Evolutionary conservation across 2,113 vertebrate genomes (phyloP).

Genomic region (Columbina picui): DNA sequence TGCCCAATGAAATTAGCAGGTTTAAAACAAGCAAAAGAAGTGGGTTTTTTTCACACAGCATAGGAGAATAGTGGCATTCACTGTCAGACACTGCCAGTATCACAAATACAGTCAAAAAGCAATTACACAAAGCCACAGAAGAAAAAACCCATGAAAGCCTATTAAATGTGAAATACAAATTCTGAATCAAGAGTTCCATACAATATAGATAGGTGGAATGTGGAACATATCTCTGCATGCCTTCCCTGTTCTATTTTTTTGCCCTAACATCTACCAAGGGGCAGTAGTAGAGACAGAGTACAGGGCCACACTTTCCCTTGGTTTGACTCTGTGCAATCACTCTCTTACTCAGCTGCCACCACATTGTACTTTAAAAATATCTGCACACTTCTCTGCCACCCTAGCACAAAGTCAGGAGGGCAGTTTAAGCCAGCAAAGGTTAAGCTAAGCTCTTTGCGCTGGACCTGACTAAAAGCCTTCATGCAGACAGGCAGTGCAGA

Average conservation of each 20-base stretch:
- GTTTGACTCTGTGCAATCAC: neutral
- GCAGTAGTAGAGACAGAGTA: neutral
- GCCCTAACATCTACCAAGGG: neutral
- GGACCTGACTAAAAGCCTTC: neutral
- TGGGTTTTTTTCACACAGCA: rapidly evolving
- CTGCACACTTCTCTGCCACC: neutral
- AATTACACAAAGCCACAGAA: neutral
- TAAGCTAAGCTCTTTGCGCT: neutral
- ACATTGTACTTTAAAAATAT: neutral
- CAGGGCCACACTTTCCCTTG: neutral
- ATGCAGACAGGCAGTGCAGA: neutral
- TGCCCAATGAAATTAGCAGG: slow-evolving; percentile 1
- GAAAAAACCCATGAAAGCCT: neutral
- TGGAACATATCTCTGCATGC: neutral
- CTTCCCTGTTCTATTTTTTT: neutral
- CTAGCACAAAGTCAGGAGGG: neutral
- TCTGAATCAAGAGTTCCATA: neutral
- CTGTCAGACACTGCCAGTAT: neutral
- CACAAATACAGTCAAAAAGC: neutral
- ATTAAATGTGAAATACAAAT: neutral
- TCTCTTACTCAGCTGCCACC: neutral
- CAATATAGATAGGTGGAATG: neutral
- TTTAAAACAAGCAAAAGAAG: neutral
- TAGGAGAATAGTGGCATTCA: neutral
- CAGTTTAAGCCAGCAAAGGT: neutral